These are phyloP conservation scores for Gymnogyps californianus DNA, from an alignment of 2,113 vertebrate genomes.

Conservation along the genomic window DNA sequence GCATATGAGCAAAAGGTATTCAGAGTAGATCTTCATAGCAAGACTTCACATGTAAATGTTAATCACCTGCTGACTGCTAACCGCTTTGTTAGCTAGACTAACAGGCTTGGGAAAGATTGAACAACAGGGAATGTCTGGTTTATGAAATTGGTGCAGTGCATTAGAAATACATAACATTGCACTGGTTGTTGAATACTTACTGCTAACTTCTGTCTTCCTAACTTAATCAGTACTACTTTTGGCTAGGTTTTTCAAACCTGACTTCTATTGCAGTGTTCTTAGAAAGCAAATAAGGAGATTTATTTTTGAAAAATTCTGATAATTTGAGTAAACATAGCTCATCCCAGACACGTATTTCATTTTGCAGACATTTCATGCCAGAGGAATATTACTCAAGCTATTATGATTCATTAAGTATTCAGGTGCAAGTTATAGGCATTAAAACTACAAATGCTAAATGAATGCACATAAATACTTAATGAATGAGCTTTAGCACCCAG, in stretches of 20 bases:
- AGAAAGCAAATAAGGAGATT: background rate
- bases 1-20: background rate
- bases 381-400: background rate
- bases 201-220: background rate
- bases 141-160: background rate
- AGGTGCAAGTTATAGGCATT: background rate
- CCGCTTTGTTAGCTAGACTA: background rate
- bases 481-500: background rate
- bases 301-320: background rate
- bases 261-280: background rate
- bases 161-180: background rate
- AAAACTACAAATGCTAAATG: background rate
- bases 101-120: background rate
- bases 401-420: background rate
- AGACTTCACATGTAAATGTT: background rate
- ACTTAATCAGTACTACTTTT: background rate
- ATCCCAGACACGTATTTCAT: background rate
- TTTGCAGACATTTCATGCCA: background rate
- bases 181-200: background rate
- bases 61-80: background rate
- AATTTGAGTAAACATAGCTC: background rate
- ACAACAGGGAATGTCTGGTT: background rate
- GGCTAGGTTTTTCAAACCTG: background rate
- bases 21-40: background rate
- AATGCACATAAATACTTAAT: background rate